Evolutionary conservation across 2,888 invertebrate species (phyloP), one percentile per base, ranked within the genome.

Genomic region (Andrena praecox): DNA sequence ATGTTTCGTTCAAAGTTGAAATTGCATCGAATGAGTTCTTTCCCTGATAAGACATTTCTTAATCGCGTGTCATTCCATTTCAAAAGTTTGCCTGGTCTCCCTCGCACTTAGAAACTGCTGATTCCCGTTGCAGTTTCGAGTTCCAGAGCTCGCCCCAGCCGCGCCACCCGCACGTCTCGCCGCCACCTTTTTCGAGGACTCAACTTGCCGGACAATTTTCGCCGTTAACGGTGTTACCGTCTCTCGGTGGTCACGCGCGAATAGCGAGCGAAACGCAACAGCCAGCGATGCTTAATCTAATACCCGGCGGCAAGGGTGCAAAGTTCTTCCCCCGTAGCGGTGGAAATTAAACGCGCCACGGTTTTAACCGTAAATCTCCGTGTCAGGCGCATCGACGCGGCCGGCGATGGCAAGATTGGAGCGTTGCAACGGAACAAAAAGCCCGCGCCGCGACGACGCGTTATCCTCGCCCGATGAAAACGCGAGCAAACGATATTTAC

Each of bases 401-500:
- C 2, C 5, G 10, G 20, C n/a, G 16, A 4, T 16, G 27, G 10
- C 3, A 16, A 20, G 69, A 62, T 12, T 59, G 20, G 2, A 16
- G 24, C 60, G 12, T 6, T n/a, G 50, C 29, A 50, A 27, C 16
- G 4, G 20, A 24, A 56, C 52, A 75, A 75, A 68, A 60, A 33
- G 24, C 0, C 4, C 35, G 16, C 42, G 27, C 27, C 42, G 27
- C 27, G 10, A 2, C n/a, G 59, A 35, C 5, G 50, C 42, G 33
- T 70, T 42, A 77, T 80, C 64, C 42, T 31, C 29, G 35, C 60
- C 35, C 35, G 24, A 20, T 7, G 33, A 48, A 70, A 69, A 64
- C 27, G n/a, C 63, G 60, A 2, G 20, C 29, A 50, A 71, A 81
- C 76, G 50, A 81, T 68, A 71, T 68, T 81, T 76, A 20, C 35